Base-by-base conservation (phyloP, 2,797 vertebrate genomes). In the Poeciliopsis gracilis region DNA sequence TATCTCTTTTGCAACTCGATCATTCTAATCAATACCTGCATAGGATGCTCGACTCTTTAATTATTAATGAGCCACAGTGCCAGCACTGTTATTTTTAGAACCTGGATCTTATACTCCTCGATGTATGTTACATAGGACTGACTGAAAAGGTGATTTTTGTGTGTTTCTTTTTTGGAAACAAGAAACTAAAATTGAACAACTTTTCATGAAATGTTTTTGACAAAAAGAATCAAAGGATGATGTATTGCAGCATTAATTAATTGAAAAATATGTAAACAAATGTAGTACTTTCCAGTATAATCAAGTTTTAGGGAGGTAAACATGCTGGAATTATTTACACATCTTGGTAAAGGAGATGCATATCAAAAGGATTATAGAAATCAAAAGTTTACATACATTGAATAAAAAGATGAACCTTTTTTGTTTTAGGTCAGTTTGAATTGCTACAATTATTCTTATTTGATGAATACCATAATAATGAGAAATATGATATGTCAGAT, bases 51-150 rank as follows among this genome's bases (percentile, higher is more conserved):
- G 78, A 67, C 77, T 20, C 20, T 81, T 86, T 93, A 86, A 90
- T 91, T 86, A 92, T 89, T 84, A 74, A 93, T 92, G 89, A 88
- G 86, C 70, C 67, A 66, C 75, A 78, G 18, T 38, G 84, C 76
- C 76, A 81, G 80, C 66, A 15, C 45, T 18, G 83, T 70, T 91
- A 90, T 90, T 90, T 90, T 90, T 91, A 87, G 89, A 87, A 3
- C 30, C 33, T 36, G 51, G 69, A 72, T 59, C 72, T 75, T 67
- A 18, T 30, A 83, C 82, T 0, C 53, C 79, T 78, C 72, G n/a
- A 75, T 36, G 16, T 25, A 28, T 33, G 45, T 70, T 25, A 55
- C 79, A 30, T 59, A 79, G 57, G 75, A 59, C 57, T 41, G 67
- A 43, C 12, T 55, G 72, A 63, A 18, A 30, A 51, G 1, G 6